Evolutionary conservation across 2,888 invertebrate species (phyloP).

Genomic region (Bellardia bayeri): DNA sequence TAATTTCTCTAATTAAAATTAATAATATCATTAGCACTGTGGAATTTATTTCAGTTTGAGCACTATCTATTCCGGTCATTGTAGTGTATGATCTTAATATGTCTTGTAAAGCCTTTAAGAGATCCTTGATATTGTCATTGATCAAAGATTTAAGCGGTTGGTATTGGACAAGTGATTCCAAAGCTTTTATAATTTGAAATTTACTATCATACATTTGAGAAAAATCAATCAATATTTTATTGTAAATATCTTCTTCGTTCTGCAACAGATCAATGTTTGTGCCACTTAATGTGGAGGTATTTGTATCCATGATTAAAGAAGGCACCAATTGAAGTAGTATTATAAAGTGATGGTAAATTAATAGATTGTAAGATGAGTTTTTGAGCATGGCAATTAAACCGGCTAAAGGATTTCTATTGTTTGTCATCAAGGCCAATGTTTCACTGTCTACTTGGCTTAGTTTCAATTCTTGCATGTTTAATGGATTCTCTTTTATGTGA

Average conservation of each 20-base stretch:
- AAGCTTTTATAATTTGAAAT: conserved; percentile 48
- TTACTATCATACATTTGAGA: conserved; percentile 51
- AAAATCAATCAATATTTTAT: conserved; percentile 43
- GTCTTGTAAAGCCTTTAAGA: conserved; percentile 78
- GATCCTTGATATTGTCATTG: conserved; percentile 78
- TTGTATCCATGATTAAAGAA: conserved; percentile 20
- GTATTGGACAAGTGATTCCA: conserved; percentile 81
- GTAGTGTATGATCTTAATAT: conserved; percentile 75
- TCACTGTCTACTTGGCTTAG: conserved; percentile 58
- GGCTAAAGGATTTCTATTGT: conserved; percentile 10
- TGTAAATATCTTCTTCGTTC: conserved; percentile 77
- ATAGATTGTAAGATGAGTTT: conserved; percentile 75
- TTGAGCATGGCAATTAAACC: conserved; percentile 70
- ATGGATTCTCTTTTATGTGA: conserved; percentile 69
- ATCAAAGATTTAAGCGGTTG: conserved; percentile 80
- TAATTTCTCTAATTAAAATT: conserved; percentile 66
- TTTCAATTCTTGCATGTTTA: conserved; percentile 70
- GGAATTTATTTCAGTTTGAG: conserved; percentile 64
- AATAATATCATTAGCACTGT: conserved; percentile 51
- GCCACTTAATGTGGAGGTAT: neutral
- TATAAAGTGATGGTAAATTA: conserved; percentile 81
- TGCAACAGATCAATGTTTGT: conserved; percentile 77
- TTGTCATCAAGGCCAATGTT: conserved; percentile 65
- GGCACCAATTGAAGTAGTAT: conserved; percentile 77
- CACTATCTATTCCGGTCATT: conserved; percentile 67